Base-by-base conservation (phyloP, 2,888 invertebrate species). In the Caenorhabditis sp. region DNA sequence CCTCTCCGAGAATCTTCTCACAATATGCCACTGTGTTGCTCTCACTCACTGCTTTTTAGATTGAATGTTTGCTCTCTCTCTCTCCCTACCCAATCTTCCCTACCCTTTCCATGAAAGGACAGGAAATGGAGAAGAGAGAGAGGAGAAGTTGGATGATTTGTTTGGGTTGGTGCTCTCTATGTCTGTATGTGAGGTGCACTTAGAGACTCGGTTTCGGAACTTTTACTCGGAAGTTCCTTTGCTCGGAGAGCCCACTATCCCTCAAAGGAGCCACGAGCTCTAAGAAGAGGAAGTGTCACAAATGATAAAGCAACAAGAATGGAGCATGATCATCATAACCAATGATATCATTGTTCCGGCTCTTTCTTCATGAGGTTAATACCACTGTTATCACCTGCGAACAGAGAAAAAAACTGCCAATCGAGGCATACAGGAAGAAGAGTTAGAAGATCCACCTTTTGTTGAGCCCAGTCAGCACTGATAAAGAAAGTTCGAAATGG, bases 1-100 rank as follows among this genome's bases (percentile, higher is more conserved):
- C 35, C n/a, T 64, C 68, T 54, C 12, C 54, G 16, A 41, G 63
- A 47, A 63, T 64, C 64, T 47, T 64, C 64, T 47, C 47, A 64
- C 54, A 54, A 54, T 54, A 54, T 68, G 68, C 68, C 68, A 68
- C 68, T 68, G 68, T 68, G 68, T 68, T 68, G 68, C 68, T 68
- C 54, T 26, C 49, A 19, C 49, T 10, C 49, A 19, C 26, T 26
- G 75, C 64, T 75, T 54, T 75, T 64, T 56, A 26, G 49, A 54
- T 28, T 38, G 28, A 28, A 59, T 76, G 58, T 76, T 76, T 76
- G 68, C 31, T 54, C 51, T 28, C 16, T 5, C n/a, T 26, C 12
- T 2, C 26, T 16, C 24, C 31, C 61, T 35, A 49, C 35, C 56
- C 24, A 24, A 56, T 28, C 56, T 26, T 19, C 58, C 16, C 35